Base-by-base conservation (phyloP, 2,888 invertebrate species). In the Synergus itoensis region DNA sequence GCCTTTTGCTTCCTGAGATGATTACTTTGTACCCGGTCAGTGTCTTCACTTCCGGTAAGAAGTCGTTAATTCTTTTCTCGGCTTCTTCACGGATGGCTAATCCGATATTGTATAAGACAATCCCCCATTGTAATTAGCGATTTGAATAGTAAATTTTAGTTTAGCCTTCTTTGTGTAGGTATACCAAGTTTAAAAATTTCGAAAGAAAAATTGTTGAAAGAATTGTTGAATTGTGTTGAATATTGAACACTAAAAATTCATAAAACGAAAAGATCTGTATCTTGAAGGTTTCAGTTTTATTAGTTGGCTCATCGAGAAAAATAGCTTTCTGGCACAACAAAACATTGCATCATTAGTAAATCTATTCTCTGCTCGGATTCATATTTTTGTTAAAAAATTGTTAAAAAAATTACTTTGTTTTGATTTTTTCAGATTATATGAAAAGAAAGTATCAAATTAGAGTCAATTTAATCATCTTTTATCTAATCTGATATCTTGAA, bases 1-100 rank as follows among this genome's bases (percentile, higher is more conserved):
- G 67, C 62, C 48, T 78, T 43, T 62, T 69, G 36, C 41, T 16
- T 65, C 21, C 36, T 53, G 48, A 65, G 48, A 65, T 53, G 21
- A 64, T 45, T 57, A 21, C 21, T 65, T n/a, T 62, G 21, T 67
- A 40, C 63, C 16, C 48, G 69, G 21, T 48, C 69, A 69, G 28
- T 48, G 48, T 69, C 69, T 48, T n/a, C 53, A 36, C 36, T 73
- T 73, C 36, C 53, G 53, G 28, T 73, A 36, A 36, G 36, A 73
- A 73, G 36, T 36, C 53, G 28, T 53, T 53, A 73, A 8, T 28
- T n/a, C 53, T 53, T 28, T 69, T 16, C 14, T 40, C 3, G 12
- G 28, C 12, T 40, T 64, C 40, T 64, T 64, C 40, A 64, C 40
- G 16, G 40, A 36, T 36, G n/a, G 18, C 28, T 60, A 60, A 21